Base-by-base conservation (phyloP, 2,113 vertebrate species). In the Perca fluviatilis region DNA sequence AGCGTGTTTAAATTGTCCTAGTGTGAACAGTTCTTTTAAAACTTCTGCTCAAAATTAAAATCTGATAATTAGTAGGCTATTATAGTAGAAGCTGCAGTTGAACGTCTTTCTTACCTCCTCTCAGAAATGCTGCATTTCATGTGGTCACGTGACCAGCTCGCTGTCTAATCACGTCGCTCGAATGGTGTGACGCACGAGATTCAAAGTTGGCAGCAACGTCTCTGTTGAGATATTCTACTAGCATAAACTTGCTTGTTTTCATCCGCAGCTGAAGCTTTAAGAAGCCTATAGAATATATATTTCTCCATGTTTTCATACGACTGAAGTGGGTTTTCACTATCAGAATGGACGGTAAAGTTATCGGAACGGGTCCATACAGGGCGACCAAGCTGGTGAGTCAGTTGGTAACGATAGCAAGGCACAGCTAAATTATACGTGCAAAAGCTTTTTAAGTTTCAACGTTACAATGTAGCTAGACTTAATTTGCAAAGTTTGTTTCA, bases 311-410 rank as follows among this genome's bases (percentile, higher is more conserved):
- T 78, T 83, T 70, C n/a, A 16, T 4, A 73, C 7, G 8, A 43
- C 30, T 69, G 23, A 84, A 33, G 13, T 1, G 10, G 9, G 9
- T 33, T 50, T 67, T 57, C 2, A 5, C 12, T n/a, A 0, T 6
- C 51, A 43, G 18, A 60, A 94, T 94, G 93, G 92, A 91, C 8
- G 90, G 90, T 7, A 63, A 74, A 85, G 91, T 93, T 54, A 92
- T 94, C 27, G 93, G 93, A 47, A 56, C 93, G 5, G 93, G 93
- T 56, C 93, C 93, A 0, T 94, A 94, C 88, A 76, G 93, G 63
- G 93, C 93, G 8, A 94, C 93, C 4, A 94, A 94, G 23, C 87
- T 94, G 93, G 93, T 94, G 76, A 91, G 93, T 89, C 0, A 50
- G 65, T 60, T 18, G 6, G 19, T 25, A 23, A 70, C 14, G 21